These are phyloP conservation scores for Tipula helvola DNA, from an alignment of 2,888 invertebrate species.

Conservation along the genomic window DNA sequence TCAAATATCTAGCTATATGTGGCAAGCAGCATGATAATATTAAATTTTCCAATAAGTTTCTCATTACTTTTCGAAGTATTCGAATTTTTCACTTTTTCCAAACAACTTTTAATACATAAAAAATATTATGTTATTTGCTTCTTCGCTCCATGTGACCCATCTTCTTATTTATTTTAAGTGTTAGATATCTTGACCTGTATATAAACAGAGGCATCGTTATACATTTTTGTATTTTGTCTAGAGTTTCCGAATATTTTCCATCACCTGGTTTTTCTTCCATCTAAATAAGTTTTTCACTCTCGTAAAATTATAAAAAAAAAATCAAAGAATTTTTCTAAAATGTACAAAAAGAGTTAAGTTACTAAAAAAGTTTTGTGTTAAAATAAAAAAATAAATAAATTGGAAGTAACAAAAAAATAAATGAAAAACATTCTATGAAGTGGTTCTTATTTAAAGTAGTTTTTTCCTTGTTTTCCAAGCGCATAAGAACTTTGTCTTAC, in stretches of 20 bases:
- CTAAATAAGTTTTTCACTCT: neutral
- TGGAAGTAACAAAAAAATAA: neutral
- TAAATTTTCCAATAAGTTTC: neutral
- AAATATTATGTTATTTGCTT: neutral
- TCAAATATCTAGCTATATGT: neutral
- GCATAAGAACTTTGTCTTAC: neutral
- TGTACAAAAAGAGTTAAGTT: neutral
- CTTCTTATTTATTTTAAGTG: neutral
- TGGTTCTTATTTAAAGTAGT: slow-evolving; percentile 4
- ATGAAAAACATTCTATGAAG: neutral
- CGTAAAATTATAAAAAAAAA: neutral
- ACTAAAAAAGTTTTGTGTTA: neutral
- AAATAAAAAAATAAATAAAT: neutral
- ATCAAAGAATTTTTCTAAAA: neutral
- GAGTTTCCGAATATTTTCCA: neutral
- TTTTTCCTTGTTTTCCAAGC: neutral
- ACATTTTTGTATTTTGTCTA: neutral
- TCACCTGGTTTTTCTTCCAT: neutral
- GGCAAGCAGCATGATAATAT: neutral
- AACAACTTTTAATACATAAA: neutral
- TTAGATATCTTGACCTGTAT: neutral
- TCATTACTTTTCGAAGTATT: neutral
- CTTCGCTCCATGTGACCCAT: neutral
- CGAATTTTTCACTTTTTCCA: neutral
- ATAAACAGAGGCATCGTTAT: neutral